Evolutionary conservation across 2,888 invertebrate species (phyloP), one percentile per base, ranked within the genome.

Genomic region (Sabatieria punctata): DNA sequence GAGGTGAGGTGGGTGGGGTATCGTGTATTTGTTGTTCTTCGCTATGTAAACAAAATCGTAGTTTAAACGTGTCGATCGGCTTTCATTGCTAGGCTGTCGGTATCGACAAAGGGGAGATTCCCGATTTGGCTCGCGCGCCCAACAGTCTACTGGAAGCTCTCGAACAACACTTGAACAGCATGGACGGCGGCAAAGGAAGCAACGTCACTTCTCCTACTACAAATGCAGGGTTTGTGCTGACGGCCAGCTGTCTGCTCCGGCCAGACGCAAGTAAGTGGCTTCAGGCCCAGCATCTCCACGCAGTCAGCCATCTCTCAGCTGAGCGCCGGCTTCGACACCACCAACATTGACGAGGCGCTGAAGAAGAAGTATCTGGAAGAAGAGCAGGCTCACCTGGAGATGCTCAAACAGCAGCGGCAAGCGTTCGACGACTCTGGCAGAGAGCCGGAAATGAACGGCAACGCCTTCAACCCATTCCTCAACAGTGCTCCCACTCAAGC

Each of bases 41-140:
- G n/a, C n/a, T n/a, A n/a, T n/a, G n/a, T n/a, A n/a, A n/a, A n/a
- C n/a, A n/a, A n/a, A n/a, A n/a, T n/a, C n/a, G n/a, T n/a, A n/a
- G n/a, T 13, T n/a, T 8, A 15, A 39, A 21, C 39, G 11, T 39
- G 39, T 23, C 23, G 11, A n/a, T 46, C n/a, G 46, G 59, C 70
- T 64, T 48, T 64, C n/a, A n/a, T n/a, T n/a, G n/a, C n/a, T 30
- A 73, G 70, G 85, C 86, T 66, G 88, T 93, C 55, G 95, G 95
- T 45, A 91, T 95, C 61, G 93, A 95, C 68, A 89, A 89, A 70
- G 91, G 91, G 26, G 93, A 95, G 66, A 93, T 95, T 68, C 95
- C 95, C 37, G 95, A 95, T 71, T 75, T 95, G 59, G 91, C 93
- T 4, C 88, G 91, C 74, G 95, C 93, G 0, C 95, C 95, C 1